These are phyloP conservation scores for Pipistrellus nathusii DNA, from an alignment of 2,797 vertebrate genomes.

Conservation along the genomic window DNA sequence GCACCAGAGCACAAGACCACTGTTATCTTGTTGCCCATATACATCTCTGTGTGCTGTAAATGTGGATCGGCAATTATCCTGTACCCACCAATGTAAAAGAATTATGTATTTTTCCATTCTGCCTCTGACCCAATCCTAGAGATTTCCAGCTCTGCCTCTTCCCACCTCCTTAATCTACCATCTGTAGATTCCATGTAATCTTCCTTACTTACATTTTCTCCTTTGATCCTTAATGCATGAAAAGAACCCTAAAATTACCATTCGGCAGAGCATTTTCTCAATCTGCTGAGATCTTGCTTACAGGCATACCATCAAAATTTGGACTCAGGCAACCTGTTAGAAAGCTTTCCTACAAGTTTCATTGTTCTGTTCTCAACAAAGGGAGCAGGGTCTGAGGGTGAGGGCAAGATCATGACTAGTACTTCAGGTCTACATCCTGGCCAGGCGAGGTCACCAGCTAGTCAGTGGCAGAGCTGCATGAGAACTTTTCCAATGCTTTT, in stretches of 20 bases:
- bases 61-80: neutral
- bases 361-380: neutral
- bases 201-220: neutral
- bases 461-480: too few relatives aligned
- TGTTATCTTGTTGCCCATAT: neutral
- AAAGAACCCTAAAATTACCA: neutral
- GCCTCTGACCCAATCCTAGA: neutral
- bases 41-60: neutral
- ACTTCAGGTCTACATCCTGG: neutral
- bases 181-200: neutral
- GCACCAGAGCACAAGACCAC: neutral
- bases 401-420: neutral
- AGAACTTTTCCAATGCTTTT: neutral
- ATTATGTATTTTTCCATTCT: neutral
- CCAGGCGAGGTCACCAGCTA: neutral
- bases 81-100: neutral
- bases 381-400: neutral
- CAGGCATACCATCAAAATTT: neutral
- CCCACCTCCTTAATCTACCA: neutral
- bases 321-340: neutral
- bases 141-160: neutral
- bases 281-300: neutral
- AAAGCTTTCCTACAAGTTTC: neutral
- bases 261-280: neutral
- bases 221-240: neutral